phyloP scores from a whole-genome alignment of 2,888 invertebrate genomes.

The Mycalesis mineus region DNA sequence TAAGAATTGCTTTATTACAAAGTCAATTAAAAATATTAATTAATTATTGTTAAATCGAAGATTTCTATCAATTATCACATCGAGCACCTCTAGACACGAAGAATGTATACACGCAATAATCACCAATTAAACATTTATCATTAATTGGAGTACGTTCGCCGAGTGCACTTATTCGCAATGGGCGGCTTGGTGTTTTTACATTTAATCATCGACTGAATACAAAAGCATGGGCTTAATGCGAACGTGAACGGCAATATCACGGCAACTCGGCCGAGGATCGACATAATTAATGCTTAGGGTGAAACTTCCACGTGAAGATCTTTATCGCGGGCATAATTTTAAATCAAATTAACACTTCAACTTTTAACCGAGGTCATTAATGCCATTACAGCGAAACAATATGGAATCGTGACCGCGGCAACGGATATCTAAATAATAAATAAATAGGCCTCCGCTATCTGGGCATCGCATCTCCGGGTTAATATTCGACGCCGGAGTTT shows the following conservation, averaged over 20 bases:
- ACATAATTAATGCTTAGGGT: constrained; percentile 71
- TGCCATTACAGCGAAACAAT: constrained; percentile 75
- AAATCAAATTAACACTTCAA: constrained; percentile 79
- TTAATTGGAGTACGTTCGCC: constrained; percentile 13
- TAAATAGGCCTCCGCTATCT: constrained; percentile 73
- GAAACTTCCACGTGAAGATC: constrained; percentile 72
- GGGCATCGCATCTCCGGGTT: constrained; percentile 68
- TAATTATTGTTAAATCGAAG: not conserved
- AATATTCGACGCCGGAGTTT: constrained; percentile 72
- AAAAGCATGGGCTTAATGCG: constrained; percentile 15
- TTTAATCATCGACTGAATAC: constrained; percentile 20
- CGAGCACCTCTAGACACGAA: constrained; percentile 1
- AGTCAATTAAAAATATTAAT: not conserved
- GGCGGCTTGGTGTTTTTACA: constrained; percentile 11
- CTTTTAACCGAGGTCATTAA: constrained; percentile 77
- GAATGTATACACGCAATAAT: constrained; percentile 15
- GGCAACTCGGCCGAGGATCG: constrained; percentile 58
- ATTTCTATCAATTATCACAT: constrained; percentile 4
- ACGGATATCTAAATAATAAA: constrained; percentile 77
- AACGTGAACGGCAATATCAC: constrained; percentile 44
- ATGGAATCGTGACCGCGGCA: constrained; percentile 73
- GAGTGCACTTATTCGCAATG: constrained; percentile 11
- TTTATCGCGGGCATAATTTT: constrained; percentile 74
- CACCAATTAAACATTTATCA: constrained; percentile 14
- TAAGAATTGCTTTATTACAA: too few relatives aligned